A percentile compares a stretch with the other conserved stretches of the same genome.
These are phyloP conservation scores for Pseudocheirus occidentalis DNA, from an alignment of 2,797 vertebrate genomes.

Conservation along the genomic window DNA sequence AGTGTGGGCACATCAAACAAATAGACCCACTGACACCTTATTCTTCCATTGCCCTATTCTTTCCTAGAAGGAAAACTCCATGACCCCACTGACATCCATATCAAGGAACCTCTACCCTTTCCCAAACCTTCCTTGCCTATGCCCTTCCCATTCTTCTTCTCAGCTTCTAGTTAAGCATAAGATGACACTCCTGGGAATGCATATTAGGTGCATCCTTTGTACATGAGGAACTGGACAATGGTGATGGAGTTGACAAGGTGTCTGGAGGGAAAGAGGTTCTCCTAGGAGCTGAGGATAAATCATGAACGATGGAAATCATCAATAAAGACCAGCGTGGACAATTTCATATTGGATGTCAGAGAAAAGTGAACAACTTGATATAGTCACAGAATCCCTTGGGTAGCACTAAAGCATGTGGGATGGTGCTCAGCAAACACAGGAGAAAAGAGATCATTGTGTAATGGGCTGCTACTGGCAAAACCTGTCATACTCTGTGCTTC, in stretches of 20 bases:
- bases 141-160: neutral
- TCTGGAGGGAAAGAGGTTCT: neutral
- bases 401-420: no score
- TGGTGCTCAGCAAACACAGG: no score
- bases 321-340: neutral
- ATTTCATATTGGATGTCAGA: neutral
- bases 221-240: neutral
- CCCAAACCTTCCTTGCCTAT: neutral
- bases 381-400: neutral
- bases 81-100: neutral
- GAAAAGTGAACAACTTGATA: neutral
- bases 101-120: neutral
- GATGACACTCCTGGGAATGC: neutral
- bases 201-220: neutral
- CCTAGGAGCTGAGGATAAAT: neutral
- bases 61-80: neutral
- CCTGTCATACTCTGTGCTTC: neutral
- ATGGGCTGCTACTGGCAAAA: neutral
- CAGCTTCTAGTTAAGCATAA: neutral
- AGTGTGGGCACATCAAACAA: no score
- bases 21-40: no score
- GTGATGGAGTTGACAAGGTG: neutral
- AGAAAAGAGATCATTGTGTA: no score
- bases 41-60: neutral
- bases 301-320: neutral